These are phyloP conservation scores for Pteruthius melanotis DNA, from an alignment of 2,113 vertebrate genomes.

Conservation along the genomic window DNA sequence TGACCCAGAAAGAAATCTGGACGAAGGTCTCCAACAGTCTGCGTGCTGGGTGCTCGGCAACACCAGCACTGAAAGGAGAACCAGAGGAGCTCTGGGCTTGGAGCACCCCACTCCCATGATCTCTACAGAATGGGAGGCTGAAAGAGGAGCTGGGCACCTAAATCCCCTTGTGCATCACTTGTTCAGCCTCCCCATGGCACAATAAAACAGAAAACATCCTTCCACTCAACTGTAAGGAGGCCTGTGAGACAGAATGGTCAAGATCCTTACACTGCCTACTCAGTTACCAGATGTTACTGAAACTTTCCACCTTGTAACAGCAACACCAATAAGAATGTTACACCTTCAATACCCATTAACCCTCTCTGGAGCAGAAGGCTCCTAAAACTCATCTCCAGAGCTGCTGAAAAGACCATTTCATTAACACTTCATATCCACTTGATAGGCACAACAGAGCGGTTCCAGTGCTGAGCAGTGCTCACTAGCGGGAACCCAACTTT, in stretches of 20 bases:
- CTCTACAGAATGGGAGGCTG: not conserved
- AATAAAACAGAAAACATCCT: not conserved
- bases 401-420: not conserved
- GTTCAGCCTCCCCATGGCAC: not conserved
- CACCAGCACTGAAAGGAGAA: not conserved
- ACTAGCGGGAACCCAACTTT: not conserved
- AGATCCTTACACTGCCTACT: not conserved
- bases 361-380: not conserved
- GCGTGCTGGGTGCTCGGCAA: not conserved
- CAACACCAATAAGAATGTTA: not conserved
- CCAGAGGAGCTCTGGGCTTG: not conserved
- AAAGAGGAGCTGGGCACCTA: not conserved
- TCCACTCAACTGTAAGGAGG: not conserved
- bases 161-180: not conserved
- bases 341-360: not conserved
- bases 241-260: not conserved
- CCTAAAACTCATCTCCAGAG: not conserved
- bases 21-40: not conserved
- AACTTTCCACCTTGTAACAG: not conserved
- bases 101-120: not conserved
- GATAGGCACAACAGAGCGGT: accelerated
- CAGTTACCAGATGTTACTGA: not conserved
- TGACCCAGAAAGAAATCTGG: conserved; percentile 44
- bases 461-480: not conserved
- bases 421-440: not conserved